Evolutionary conservation across 2,113 vertebrate genomes (phyloP).

Genomic region (Malurus melanocephalus): DNA sequence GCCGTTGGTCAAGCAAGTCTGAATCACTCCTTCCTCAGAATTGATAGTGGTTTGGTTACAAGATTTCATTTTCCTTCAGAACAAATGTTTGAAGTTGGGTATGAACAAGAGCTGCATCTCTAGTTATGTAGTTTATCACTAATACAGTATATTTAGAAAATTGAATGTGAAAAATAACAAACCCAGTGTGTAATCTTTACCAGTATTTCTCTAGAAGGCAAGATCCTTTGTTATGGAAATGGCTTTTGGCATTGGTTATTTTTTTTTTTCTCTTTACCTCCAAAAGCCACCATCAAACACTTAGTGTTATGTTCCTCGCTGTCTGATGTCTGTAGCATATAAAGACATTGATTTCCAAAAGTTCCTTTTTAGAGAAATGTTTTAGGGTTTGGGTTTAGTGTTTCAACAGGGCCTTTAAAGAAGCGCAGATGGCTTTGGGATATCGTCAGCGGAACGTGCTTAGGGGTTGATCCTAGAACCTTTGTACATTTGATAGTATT

Average conservation of each 20-base stretch:
- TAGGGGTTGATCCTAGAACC: constrained; percentile 64
- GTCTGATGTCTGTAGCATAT: constrained; percentile 1
- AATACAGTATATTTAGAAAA: constrained; percentile 50
- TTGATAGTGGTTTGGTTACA: constrained; percentile 47
- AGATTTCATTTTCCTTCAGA: constrained; percentile 35
- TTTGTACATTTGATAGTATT: constrained; percentile 78
- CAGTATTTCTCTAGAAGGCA: constrained; percentile 67
- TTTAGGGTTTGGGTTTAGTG: constrained; percentile 49
- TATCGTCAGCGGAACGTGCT: constrained; percentile 64
- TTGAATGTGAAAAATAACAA: constrained; percentile 41
- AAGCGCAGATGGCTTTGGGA: constrained; percentile 58
- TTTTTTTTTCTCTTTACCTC: constrained; percentile 25
- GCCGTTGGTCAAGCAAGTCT: constrained; percentile 44
- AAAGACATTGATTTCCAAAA: not conserved
- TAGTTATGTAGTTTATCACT: constrained; percentile 57
- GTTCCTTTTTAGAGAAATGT: constrained; percentile 53
- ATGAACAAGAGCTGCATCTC: constrained; percentile 59
- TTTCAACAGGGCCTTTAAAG: constrained; percentile 58
- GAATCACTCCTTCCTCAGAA: constrained; percentile 52
- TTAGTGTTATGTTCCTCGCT: constrained; percentile 43
- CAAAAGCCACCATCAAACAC: constrained; percentile 62
- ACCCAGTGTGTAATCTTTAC: constrained; percentile 55
- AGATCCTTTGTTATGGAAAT: constrained; percentile 45
- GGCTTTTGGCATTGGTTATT: constrained; percentile 20
- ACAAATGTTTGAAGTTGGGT: constrained; percentile 46